Evolutionary conservation across 2,113 vertebrate species (phyloP), one percentile per base, ranked within the genome.

Genomic region (Ptilorrhoa leucosticta): DNA sequence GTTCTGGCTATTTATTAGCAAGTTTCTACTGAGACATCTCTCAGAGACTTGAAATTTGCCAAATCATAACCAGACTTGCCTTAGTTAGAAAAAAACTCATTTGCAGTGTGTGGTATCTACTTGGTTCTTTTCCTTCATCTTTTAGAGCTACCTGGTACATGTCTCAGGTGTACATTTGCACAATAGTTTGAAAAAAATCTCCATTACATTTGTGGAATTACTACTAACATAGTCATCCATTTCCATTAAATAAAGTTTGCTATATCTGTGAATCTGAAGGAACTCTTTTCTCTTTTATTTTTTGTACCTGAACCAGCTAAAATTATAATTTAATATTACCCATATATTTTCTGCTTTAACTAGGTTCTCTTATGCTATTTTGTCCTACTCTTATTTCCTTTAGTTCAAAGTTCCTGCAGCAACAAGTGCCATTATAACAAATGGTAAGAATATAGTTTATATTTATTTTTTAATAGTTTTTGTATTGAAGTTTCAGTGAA

Each of bases 401-500:
- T 92, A 98, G 98, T 98, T 98, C 97, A 98, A 98, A 97, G 98
- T 98, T 89, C 98, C 98, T 93, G 98, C 98, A 93, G 98, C 98
- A 94, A 98, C 98, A 95, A 98, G 98, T 97, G 98, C 98, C 27
- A 98, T 98, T 94, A 98, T 98, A 96, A 98, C 98, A 72, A 98
- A 98, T 51, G 98, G 98, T 98, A 98, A 98, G 98, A 94, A 63
- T 82, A 79, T 37, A 40, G 10, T 60, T 89, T 44, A 9, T 61
- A 13, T 47, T 3, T 50, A 7, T 33, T 18, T 73, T 69, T 57
- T 48, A 54, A 20, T 35, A 51, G 9, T 8, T 64, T 71, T 77
- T 79, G 1, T 54, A 11, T 37, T 81, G 37, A 87, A n/a, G 5
- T 71, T 95, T 91, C 63, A 61, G 12, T 78, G 68, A 50, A 68